Base-by-base conservation (phyloP, 2,888 invertebrate species). In the Phalangium opilio region DNA sequence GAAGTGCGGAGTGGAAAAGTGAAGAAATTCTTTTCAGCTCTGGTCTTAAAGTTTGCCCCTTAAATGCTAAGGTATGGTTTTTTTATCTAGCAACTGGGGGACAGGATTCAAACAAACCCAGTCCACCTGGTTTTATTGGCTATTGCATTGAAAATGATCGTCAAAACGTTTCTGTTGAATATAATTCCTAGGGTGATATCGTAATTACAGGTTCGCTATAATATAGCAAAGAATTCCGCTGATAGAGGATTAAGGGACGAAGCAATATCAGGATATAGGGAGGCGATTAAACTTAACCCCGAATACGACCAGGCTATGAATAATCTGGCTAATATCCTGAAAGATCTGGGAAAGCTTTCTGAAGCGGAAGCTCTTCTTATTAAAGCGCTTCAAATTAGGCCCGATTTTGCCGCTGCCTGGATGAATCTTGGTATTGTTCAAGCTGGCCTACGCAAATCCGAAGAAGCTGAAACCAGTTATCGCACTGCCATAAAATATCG, bases 371-470 rank as follows among this genome's bases (percentile, higher is more conserved):
- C 64, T 43, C 75, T 84, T 54, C 71, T 93, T 14, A 71, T 73
- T 55, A 73, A 71, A 58, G 87, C 91, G 41, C 69, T 91, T 12
- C 62, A 70, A 55, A 70, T 81, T 50, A 53, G 85, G 59, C 72
- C 79, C 32, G 81, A 84, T 63, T 95, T 93, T 70, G 83, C 93
- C 2, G 83, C 90, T 0, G 95, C 93, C 0, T 96, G 93, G 93
- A 95, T 95, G 93, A 96, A 96, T 69, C 72, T 95, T 45, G 95
- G 93, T 14, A 93, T 95, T 57, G 84, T 91, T 27, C 74, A 89
- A 54, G 80, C 87, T 1, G 75, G 78, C 35, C 70, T 79, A 43
- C 76, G 78, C 56, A 75, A 79, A 50, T 75, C 75, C 52, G 64
- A 73, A 2, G 79, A 82, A 60, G 82, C 93, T 0, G 76, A 84